A percentile compares a stretch with the other conserved stretches of the same genome.
phyloP scores from a whole-genome alignment of 2,797 vertebrate species.

The Eospalax fontanierii region DNA sequence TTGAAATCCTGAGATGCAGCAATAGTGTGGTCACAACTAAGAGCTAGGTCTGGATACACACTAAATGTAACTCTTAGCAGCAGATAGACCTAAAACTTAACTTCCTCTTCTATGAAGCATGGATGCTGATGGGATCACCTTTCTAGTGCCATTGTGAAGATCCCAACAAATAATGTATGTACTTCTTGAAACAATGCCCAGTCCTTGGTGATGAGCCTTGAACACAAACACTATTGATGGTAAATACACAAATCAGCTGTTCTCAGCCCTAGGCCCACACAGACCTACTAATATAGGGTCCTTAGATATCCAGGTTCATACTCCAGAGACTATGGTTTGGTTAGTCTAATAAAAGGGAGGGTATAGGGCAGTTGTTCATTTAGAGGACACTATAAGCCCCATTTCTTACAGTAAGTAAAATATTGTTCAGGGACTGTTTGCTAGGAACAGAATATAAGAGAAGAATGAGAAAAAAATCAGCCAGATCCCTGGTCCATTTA shows the following conservation, averaged over 20 bases:
- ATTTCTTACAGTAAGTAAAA: not conserved
- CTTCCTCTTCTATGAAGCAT: conserved; percentile 18
- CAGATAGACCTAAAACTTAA: conserved; percentile 1
- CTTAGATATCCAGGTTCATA: not conserved
- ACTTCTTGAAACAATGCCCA: not conserved
- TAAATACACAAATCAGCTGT: not conserved
- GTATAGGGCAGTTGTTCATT: not conserved
- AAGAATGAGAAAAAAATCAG: not conserved
- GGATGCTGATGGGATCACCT: not conserved
- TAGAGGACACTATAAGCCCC: not conserved
- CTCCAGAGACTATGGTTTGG: not conserved
- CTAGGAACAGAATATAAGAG: not conserved
- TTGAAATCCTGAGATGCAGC: conserved; percentile 5
- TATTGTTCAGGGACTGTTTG: not conserved
- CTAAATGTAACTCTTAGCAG: not conserved
- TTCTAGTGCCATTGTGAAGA: not conserved
- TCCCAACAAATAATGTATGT: not conserved
- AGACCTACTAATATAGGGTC: not conserved
- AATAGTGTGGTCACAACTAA: not conserved
- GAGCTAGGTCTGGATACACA: not conserved
- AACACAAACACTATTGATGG: not conserved
- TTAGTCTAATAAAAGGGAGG: not conserved
- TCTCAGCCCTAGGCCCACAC: not conserved
- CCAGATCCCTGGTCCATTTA: not conserved
- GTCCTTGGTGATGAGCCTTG: not conserved